A percentile compares a stretch with the other conserved stretches of the same genome.
phyloP scores from a whole-genome alignment of 2,888 invertebrate species.

The Sturmia bella region DNA sequence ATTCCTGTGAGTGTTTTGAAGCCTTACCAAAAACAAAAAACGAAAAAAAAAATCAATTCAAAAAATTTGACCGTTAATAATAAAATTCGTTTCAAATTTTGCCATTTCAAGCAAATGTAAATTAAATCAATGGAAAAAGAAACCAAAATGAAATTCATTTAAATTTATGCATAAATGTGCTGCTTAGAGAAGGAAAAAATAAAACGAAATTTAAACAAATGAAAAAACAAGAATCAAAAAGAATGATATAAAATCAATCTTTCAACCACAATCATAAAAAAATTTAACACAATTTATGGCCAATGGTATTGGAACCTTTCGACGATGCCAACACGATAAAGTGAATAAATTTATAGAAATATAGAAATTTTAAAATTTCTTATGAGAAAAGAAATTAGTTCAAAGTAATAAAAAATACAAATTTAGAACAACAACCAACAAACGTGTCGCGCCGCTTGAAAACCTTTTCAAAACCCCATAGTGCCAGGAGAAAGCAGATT shows the following conservation, averaged over 20 bases:
- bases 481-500: too few relatives aligned
- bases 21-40: background rate
- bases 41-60: background rate
- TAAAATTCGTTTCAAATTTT: conserved; percentile 20
- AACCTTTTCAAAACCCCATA: too few relatives aligned
- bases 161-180: conserved; percentile 24
- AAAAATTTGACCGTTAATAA: conserved; percentile 49
- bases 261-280: conserved; percentile 31
- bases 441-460: too few relatives aligned
- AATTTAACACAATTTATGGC: conserved; percentile 29
- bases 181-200: background rate
- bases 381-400: too few relatives aligned
- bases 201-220: conserved; percentile 12
- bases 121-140: conserved; percentile 15
- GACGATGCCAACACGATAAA: background rate
- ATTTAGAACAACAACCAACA: too few relatives aligned
- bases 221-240: background rate
- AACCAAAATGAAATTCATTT: conserved; percentile 23
- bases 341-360: too few relatives aligned
- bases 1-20: conserved; percentile 33
- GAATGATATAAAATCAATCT: conserved; percentile 47
- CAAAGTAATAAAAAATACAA: too few relatives aligned
- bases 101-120: background rate
- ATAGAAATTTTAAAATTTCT: background rate
- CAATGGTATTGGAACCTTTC: conserved; percentile 5